Evolutionary conservation across 2,888 invertebrate species (phyloP).

Genomic region (Amphiduros pacificus): DNA sequence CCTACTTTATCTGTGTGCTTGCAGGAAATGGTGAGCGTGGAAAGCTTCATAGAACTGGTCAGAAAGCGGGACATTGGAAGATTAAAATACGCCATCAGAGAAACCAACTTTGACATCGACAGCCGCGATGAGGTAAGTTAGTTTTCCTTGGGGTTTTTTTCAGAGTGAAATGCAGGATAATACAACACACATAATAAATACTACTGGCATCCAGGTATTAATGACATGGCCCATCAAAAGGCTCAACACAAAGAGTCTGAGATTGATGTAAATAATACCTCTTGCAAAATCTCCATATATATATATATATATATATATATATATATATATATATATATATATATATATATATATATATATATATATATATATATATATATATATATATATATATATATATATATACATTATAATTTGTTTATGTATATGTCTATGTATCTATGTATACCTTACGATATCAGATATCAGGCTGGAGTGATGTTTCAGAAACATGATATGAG

Average conservation of each 20-base stretch:
- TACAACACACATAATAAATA: too few species aligned
- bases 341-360: background rate
- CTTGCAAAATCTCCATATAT: background rate
- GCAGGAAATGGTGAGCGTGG: constrained; percentile 33
- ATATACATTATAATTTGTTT: background rate
- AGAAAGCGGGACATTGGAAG: constrained; percentile 28
- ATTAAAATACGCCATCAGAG: constrained; percentile 30
- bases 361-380: background rate
- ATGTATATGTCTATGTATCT: background rate
- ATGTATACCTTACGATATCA: background rate
- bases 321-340: constrained; percentile 1
- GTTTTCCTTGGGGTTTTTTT: too few species aligned
- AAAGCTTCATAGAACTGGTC: constrained; percentile 30
- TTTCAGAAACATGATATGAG: too few species aligned
- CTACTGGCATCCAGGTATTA: too few species aligned
- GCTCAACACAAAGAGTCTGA: too few species aligned
- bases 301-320: constrained; percentile 2
- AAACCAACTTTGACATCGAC: constrained; percentile 29
- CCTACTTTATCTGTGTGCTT: too few species aligned
- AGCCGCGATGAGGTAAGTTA: constrained; percentile 28
- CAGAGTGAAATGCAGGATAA: too few species aligned
- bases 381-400: background rate
- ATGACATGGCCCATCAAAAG: too few species aligned
- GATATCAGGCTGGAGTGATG: too few species aligned
- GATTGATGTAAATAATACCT: background rate